Evolutionary conservation across 2,888 invertebrate species (phyloP).

Genomic region (Nowickia ferox): DNA sequence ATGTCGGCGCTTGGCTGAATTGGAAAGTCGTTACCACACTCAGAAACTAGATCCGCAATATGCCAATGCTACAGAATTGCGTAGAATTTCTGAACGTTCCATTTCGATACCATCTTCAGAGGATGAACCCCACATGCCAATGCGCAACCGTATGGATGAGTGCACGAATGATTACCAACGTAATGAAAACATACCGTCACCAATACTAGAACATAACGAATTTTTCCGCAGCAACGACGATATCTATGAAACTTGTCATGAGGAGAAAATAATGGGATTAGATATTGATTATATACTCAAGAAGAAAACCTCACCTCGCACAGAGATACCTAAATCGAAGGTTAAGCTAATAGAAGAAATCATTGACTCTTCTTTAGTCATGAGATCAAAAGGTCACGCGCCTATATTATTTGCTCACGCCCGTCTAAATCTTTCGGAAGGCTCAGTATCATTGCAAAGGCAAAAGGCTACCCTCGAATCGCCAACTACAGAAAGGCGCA

Average conservation of each 20-base stretch:
- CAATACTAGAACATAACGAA: constrained; percentile 86
- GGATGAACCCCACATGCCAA: constrained; percentile 87
- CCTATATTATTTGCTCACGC: constrained; percentile 92
- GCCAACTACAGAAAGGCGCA: constrained; percentile 89
- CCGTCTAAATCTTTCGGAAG: constrained; percentile 91
- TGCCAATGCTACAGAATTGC: constrained; percentile 87
- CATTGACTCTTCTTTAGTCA: constrained; percentile 87
- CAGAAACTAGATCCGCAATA: constrained; percentile 86
- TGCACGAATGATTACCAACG: constrained; percentile 86
- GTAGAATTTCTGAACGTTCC: constrained; percentile 89
- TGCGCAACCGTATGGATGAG: constrained; percentile 84
- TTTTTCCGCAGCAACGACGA: constrained; percentile 86
- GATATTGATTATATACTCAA: constrained; percentile 84
- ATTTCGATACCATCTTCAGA: constrained; percentile 91
- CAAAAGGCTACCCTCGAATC: constrained; percentile 90
- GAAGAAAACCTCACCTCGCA: constrained; percentile 76
- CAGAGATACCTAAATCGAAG: constrained; percentile 74
- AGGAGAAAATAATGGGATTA: constrained; percentile 84
- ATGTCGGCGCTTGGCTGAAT: constrained; percentile 86
- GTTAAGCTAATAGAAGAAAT: constrained; percentile 86
- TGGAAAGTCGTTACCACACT: constrained; percentile 87
- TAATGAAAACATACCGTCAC: constrained; percentile 87
- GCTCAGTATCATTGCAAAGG: constrained; percentile 89
- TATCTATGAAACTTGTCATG: constrained; percentile 81
- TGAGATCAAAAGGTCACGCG: constrained; percentile 89